Conservation (phyloP, 1,140 invertebrate species). For the Lepidurus arcticus region DNA sequence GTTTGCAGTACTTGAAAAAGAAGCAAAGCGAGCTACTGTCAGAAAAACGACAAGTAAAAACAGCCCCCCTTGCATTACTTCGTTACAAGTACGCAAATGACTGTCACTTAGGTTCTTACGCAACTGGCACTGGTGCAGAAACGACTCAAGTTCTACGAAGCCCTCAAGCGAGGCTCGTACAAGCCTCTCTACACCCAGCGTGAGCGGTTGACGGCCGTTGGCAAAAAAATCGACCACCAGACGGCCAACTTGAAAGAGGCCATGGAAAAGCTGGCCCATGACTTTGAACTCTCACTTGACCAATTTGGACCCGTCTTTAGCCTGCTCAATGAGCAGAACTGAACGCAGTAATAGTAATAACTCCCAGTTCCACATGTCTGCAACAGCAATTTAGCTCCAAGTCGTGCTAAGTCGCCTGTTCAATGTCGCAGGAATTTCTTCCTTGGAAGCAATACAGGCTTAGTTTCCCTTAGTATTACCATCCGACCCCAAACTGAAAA, state of each 20-base stretch:
- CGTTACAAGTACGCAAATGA: background rate
- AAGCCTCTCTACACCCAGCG: constrained; percentile 13
- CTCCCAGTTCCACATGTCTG: background rate
- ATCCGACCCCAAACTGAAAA: too few relatives aligned
- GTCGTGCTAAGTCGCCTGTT: too few relatives aligned
- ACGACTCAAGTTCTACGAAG: constrained; percentile 27
- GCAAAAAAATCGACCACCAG: background rate
- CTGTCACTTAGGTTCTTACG: constrained; percentile 16
- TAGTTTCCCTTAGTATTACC: too few relatives aligned
- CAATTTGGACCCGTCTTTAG: background rate
- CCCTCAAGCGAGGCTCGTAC: constrained; percentile 22
- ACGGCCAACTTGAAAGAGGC: background rate
- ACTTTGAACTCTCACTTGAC: background rate
- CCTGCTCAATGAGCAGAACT: background rate
- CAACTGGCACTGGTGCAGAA: constrained; percentile 13
- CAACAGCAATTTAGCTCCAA: too few relatives aligned
- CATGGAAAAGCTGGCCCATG: background rate
- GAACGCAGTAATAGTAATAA: background rate
- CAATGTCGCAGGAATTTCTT: too few relatives aligned
- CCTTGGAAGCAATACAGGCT: too few relatives aligned
- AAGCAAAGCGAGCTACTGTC: background rate
- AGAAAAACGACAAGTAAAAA: background rate
- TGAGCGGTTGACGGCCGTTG: background rate
- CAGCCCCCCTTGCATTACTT: background rate
- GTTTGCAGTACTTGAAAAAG: background rate